phyloP scores from a whole-genome alignment of 1,140 invertebrate species.

The Pentalonia nigronervosa region DNA sequence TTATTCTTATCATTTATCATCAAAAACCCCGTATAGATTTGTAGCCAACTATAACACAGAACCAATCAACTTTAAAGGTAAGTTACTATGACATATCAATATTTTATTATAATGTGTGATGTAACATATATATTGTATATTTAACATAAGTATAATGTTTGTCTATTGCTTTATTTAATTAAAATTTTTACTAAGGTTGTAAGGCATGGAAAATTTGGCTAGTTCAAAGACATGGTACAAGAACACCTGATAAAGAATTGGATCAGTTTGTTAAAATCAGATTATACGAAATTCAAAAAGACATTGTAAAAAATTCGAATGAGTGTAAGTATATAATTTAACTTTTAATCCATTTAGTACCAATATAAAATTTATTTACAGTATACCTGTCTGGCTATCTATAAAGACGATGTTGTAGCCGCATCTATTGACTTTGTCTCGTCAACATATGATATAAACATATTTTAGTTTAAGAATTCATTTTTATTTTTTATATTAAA shows the following conservation, averaged over 20 bases:
- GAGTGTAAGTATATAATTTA: constrained; percentile 60
- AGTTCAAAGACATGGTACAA: constrained; percentile 73
- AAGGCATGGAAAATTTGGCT: constrained; percentile 71
- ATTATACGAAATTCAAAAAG: constrained; percentile 66
- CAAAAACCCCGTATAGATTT: constrained; percentile 37
- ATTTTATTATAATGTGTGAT: too few relatives aligned
- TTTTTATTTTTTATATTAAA: too few relatives aligned
- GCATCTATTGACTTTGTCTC: not conserved
- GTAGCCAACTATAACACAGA: constrained; percentile 28
- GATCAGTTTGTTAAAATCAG: constrained; percentile 66
- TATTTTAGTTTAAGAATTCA: too few relatives aligned
- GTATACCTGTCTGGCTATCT: not conserved
- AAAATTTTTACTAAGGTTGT: constrained; percentile 67
- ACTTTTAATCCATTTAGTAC: not conserved
- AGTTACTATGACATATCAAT: not conserved
- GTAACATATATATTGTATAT: not conserved
- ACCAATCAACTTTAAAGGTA: not conserved
- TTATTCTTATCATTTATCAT: constrained; percentile 18
- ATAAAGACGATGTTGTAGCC: not conserved
- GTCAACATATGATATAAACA: not conserved
- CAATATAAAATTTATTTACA: too few relatives aligned
- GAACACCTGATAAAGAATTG: constrained; percentile 69
- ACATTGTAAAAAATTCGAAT: constrained; percentile 66
- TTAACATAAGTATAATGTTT: not conserved
- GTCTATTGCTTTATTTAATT: not conserved